Evolutionary conservation across 2,113 vertebrate genomes (phyloP).

Genomic region (Xenus cinereus): DNA sequence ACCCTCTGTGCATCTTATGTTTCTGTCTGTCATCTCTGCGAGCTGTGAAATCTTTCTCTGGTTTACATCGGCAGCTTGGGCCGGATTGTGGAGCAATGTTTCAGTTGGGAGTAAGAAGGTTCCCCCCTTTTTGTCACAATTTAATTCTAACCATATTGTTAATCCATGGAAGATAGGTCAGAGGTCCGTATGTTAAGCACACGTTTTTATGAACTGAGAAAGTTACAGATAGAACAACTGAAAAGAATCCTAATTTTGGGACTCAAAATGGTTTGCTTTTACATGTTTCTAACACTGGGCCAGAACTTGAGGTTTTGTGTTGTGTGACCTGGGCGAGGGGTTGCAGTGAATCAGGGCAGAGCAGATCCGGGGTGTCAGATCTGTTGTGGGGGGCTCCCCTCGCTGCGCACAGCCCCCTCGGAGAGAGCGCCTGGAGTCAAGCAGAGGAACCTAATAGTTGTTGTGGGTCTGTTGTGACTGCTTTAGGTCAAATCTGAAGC

Average conservation of each 20-base stretch:
- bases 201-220: no score
- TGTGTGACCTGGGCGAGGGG: not conserved
- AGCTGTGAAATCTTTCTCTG: not conserved
- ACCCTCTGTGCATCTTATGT: not conserved
- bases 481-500: not conserved
- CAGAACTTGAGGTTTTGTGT: not conserved
- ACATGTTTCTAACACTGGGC: not conserved
- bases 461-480: not conserved
- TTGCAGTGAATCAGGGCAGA: fast-evolving
- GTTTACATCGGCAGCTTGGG: not conserved
- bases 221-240: not conserved
- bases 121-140: not conserved
- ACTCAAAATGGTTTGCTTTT: not conserved
- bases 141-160: not conserved
- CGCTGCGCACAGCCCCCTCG: not conserved
- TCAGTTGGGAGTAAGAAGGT: not conserved
- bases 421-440: not conserved
- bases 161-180: not conserved
- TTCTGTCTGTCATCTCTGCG: not conserved
- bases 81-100: not conserved
- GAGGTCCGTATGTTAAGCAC: not conserved
- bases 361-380: fast-evolving
- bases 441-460: no score
- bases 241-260: not conserved
- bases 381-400: not conserved